A percentile compares a stretch with the other conserved stretches of the same genome.
These are phyloP conservation scores for Drosophila quadrilineata DNA, from an alignment of 1,140 invertebrate species.

Conservation along the genomic window DNA sequence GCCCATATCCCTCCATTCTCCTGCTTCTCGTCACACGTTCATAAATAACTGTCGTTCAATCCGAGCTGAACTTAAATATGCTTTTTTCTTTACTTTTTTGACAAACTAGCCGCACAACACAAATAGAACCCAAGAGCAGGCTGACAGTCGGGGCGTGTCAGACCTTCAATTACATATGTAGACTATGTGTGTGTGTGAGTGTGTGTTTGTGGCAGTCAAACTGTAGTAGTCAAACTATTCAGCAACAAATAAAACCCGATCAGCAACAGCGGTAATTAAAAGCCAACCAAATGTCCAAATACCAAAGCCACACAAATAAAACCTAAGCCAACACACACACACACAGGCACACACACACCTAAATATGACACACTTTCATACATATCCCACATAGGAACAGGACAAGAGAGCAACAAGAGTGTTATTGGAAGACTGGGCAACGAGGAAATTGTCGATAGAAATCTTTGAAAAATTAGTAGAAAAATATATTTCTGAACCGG, in stretches of 20 bases:
- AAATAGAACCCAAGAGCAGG: conserved; percentile 12
- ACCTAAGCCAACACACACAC: conserved; percentile 5
- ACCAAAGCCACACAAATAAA: conserved; percentile 53
- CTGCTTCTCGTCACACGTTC: background rate
- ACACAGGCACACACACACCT: conserved; percentile 11
- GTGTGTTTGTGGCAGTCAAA: conserved; percentile 15
- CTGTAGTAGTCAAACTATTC: too few species aligned
- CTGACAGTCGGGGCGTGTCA: background rate
- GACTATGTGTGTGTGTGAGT: background rate
- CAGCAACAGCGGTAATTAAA: conserved; percentile 75
- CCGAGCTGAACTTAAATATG: too few species aligned
- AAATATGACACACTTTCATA: background rate
- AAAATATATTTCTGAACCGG: too few species aligned
- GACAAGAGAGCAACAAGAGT: background rate
- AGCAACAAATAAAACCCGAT: conserved; percentile 71
- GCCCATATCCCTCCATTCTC: background rate
- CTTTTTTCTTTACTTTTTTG: too few species aligned
- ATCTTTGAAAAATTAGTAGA: conserved; percentile 21
- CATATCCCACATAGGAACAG: background rate
- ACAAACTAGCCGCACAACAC: conserved; percentile 48
- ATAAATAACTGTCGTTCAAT: conserved; percentile 11
- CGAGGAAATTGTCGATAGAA: conserved; percentile 9
- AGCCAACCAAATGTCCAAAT: conserved; percentile 75
- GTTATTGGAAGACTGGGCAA: too few species aligned
- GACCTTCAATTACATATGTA: too few species aligned